Evolutionary conservation across 2,797 vertebrate species (phyloP), one percentile per base, ranked within the genome.

Genomic region (Naso thynnoides): DNA sequence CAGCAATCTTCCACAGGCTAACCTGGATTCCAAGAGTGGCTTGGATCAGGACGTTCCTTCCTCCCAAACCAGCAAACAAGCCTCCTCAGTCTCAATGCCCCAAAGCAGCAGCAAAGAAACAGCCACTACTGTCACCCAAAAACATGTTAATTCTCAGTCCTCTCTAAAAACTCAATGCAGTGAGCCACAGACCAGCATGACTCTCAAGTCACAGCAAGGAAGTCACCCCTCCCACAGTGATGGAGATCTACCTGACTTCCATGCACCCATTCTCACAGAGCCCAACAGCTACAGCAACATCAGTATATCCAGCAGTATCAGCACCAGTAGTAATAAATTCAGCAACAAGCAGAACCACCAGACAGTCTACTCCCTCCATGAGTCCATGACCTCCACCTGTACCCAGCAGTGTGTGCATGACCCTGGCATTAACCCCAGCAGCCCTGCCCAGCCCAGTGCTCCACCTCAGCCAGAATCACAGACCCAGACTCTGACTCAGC

Each of bases 391-490:
- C 58, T 73, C 70, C 85, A 76, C 78, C 73, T 89, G 89, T 88
- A 87, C 39, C 8, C 93, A 87, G 81, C 93, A 95, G 91, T 91
- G 93, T 92, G 88, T 95, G 96, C 96, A 97, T 96, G 96, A 86
- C 79, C 82, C 80, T 73, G 88, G 92, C 82, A 74, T 88, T 58
- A 75, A 44, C 58, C 49, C 63, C 49, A 50, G 78, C 58, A 58
- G 71, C 31, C 1, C 65, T 4, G 36, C 53, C 39, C 27, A 31
- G 24, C 45, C 52, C 2, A 0, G 39, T 31, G 39, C 47, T 59
- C 42, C 76, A 21, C 71, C 57, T 90, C 91, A 26, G 73, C 68
- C 79, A 84, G 84, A 94, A 89, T 88, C 93, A 66, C 86, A 68
- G 52, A 66, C 26, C 63, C 59, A 64, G 49, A 56, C 83, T 87